These are phyloP conservation scores for Escarpia spicata DNA, from an alignment of 2,888 invertebrate genomes.

Conservation along the genomic window DNA sequence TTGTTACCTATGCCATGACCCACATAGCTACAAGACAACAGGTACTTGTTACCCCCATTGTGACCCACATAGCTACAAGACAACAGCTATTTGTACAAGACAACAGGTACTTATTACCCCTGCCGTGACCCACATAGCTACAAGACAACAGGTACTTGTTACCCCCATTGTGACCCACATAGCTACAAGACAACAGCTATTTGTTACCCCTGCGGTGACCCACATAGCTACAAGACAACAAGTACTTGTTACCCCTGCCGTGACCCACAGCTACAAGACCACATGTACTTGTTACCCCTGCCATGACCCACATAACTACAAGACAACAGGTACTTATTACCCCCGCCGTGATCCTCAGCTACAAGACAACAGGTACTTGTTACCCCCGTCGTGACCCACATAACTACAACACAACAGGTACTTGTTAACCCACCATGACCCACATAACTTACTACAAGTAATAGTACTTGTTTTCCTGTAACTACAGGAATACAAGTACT, in stretches of 20 bases:
- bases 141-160: neutral
- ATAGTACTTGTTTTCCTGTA: neutral
- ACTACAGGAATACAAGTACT: no score
- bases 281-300: constrained; percentile 75
- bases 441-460: neutral
- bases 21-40: neutral
- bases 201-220: neutral
- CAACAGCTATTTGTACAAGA: neutral
- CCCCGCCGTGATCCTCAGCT: neutral
- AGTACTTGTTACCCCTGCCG: neutral
- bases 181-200: neutral
- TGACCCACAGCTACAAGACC: neutral
- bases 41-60: neutral
- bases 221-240: neutral
- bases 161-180: neutral
- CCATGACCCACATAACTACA: constrained; percentile 82
- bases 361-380: neutral
- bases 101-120: neutral
- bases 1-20: neutral
- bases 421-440: neutral
- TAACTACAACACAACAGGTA: neutral
- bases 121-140: neutral
- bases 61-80: neutral
- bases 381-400: neutral
- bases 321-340: neutral